Evolutionary conservation across 2,888 invertebrate genomes (phyloP).

Genomic region (Sphaerophoria rueppellii): DNA sequence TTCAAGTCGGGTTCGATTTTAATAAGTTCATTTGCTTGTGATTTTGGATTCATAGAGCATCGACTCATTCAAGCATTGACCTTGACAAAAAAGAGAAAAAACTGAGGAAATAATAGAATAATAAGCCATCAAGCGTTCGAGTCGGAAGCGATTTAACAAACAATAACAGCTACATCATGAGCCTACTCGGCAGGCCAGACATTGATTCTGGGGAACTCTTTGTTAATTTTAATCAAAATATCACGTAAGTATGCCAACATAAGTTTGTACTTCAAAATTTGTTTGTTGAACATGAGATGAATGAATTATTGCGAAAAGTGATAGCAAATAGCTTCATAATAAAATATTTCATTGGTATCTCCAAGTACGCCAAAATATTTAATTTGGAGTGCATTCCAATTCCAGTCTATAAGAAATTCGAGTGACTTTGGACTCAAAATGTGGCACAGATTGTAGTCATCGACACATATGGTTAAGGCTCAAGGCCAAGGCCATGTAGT

Average conservation of each 20-base stretch:
- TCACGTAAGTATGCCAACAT: conserved; percentile 90
- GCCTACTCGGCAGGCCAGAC: conserved; percentile 80
- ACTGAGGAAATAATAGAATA: conserved; percentile 19
- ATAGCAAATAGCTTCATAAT: not conserved
- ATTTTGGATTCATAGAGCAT: conserved; percentile 31
- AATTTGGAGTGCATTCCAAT: no score
- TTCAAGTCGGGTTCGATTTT: not conserved
- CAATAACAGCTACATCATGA: conserved; percentile 75
- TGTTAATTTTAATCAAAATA: conserved; percentile 98
- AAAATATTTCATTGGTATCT: not conserved
- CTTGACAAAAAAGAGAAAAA: conserved; percentile 33
- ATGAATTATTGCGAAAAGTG: not conserved
- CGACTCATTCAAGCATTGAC: conserved; percentile 41
- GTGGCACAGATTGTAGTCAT: no score
- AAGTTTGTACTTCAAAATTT: not conserved
- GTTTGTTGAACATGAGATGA: not conserved
- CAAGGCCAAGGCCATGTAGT: no score
- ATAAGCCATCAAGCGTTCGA: conserved; percentile 23
- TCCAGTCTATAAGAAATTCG: no score
- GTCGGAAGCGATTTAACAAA: conserved; percentile 21
- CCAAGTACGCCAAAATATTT: not conserved
- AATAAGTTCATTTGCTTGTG: conserved; percentile 20
- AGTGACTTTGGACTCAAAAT: no score
- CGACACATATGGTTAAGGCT: no score
- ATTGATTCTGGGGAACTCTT: conserved; percentile 91